Base-by-base conservation (phyloP, 2,113 vertebrate genomes). In the Vulpes vulpes region DNA sequence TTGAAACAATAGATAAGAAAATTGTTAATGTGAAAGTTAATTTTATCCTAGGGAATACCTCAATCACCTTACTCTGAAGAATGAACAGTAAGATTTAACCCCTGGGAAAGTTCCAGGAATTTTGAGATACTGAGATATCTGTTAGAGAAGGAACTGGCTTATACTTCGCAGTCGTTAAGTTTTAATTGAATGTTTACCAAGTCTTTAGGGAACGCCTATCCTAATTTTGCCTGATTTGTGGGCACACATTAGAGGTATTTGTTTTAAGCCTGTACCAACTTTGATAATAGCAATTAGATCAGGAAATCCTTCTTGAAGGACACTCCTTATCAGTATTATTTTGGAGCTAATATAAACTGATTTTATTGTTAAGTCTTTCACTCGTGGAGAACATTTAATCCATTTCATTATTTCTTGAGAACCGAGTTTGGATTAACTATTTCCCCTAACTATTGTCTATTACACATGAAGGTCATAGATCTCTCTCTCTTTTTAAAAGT, bases 291-390 rank as follows among this genome's bases (percentile, higher is more conserved):
- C 55, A 96, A 94, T 96, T 91, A 87, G 65, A 81, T 98, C 94
- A 98, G 94, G 98, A 98, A 92, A 97, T 95, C 96, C 85, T 95
- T 96, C 23, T 82, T 96, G 97, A 98, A 98, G 87, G 96, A 74
- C 90, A 93, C 25, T 97, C 78, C 43, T 91, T 97, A 82, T 97
- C 73, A 92, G 30, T 80, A 12, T 53, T 92, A 23, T 97, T 83
- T 90, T 95, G 92, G 76, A 91, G 59, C 67, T 88, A 91, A 89
- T 84, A 92, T 49, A 74, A 95, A 89, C 84, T 80, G 73, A 92
- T 96, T 95, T 80, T 59, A 60, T 60, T 94, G 79, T 67, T 83
- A 89, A 73, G 49, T 90, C 38, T 96, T 80, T 92, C 17, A 69
- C 38, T 81, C 49, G 76, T 9, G 35, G 35, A 95, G 27, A 69